Base-by-base conservation (phyloP, 1,140 invertebrate species). In the Samia ricini region DNA sequence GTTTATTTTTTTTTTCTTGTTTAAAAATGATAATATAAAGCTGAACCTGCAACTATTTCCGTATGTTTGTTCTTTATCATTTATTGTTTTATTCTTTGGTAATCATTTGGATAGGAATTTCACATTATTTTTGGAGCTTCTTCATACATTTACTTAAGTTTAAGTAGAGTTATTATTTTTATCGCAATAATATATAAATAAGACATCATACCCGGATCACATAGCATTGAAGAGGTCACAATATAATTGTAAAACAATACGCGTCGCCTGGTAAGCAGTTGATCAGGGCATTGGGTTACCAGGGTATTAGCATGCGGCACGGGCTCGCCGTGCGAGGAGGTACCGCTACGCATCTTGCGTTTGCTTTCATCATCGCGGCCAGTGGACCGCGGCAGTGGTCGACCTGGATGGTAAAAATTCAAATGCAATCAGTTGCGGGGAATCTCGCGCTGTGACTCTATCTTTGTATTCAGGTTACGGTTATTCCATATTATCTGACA, bases 341-440 rank as follows among this genome's bases (percentile, higher is more conserved):
- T 60, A 60, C 59, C 59, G 59, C 59, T 60, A 60, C 49, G 24
- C 19, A 51, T 33, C 59, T 52, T 23, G 50, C 24, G 57, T 33
- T 24, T 24, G 59, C 50, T 60, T 60, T 60, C 48, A 60, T 60
- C 59, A 60, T 60, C 59, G 50, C 59, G 59, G 59, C 26, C 59
- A 60, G n/a, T 54, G 50, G 59, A 60, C 49, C 59, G 49, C 18
- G 20, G 4, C 26, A n/a, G 19, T 59, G 57, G 18, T 59, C 42
- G 12, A 19, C 24, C 33, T 23, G 19, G 50, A 20, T 21, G n/a
- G 22, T 23, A 52, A 19, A 2, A 6, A 20, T 23, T 12, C 19
- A 52, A 21, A 23, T 23, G 22, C 50, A 15, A 52, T 52, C 22
- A 52, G 50, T 52, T 42, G 33, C 33, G 12, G 33, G 33, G 33